Evolutionary conservation across 2,113 vertebrate species (phyloP).

Genomic region (Uropsilus gracilis): DNA sequence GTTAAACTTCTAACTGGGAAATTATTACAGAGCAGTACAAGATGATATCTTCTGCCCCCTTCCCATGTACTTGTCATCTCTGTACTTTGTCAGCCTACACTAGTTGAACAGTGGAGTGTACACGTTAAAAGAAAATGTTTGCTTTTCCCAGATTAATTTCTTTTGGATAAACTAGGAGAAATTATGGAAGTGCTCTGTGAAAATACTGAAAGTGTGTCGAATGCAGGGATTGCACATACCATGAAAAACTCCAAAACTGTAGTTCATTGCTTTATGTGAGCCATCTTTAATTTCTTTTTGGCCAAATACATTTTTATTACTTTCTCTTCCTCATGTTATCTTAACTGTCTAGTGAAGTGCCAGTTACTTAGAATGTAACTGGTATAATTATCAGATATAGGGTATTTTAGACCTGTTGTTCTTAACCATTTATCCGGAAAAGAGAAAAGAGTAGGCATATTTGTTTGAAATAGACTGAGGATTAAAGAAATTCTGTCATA

Average conservation of each 20-base stretch:
- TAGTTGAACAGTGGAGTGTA: constrained; percentile 66
- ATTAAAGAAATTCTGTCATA: background rate
- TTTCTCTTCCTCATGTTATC: constrained; percentile 52
- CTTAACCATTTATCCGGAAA: constrained; percentile 52
- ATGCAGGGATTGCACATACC: background rate
- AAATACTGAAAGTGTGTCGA: constrained; percentile 72
- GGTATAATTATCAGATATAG: background rate
- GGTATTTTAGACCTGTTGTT: constrained; percentile 19
- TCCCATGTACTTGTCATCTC: background rate
- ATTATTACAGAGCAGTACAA: constrained; percentile 66
- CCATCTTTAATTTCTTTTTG: constrained; percentile 22
- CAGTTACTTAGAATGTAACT: background rate
- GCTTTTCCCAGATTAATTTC: constrained; percentile 69
- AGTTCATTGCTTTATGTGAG: constrained; percentile 21
- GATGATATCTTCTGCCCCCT: constrained; percentile 51
- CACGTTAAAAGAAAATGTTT: constrained; percentile 74
- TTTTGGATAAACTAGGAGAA: constrained; percentile 75
- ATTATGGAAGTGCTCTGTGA: constrained; percentile 71
- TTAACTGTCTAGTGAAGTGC: constrained; percentile 56
- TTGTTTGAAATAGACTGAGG: constrained; percentile 59
- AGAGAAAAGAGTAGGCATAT: constrained; percentile 55
- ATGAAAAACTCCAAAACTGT: constrained; percentile 5
- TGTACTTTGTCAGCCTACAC: constrained; percentile 48
- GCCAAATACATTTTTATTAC: constrained; percentile 33
- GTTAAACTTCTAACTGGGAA: constrained; percentile 49